Evolutionary conservation across 2,797 vertebrate species (phyloP), one percentile per base, ranked within the genome.

Genomic region (Crenuchus spilurus): DNA sequence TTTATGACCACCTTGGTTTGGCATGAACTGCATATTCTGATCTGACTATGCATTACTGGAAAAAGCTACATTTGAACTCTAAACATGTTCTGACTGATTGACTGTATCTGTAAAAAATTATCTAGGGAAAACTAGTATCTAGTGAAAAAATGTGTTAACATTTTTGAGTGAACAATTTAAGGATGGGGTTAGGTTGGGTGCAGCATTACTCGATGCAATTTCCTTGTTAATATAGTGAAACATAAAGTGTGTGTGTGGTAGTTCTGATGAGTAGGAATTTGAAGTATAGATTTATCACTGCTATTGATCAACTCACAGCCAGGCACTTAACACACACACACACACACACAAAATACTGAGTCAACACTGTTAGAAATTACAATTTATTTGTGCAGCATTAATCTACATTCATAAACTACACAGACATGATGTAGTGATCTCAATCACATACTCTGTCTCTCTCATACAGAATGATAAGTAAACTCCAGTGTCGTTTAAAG

Each of bases 271-370:
- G 66, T 73, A 74, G 58, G 86, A 88, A 89, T 91, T 88, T 88
- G 87, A 76, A 74, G 82, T 74, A 79, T 77, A 90, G 88, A 93
- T 93, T 90, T 91, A 92, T 91, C 87, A 87, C 88, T 80, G 76
- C 78, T 92, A 92, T 92, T 81, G 91, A 92, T 91, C 88, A 86
- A 82, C 73, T 82, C 81, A 79, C 41, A 44, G 85, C 49, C 70
- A 82, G 73, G 78, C 83, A 81, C 84, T 86, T 84, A 83, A 81
- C 83, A 83, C 78, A 65, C 55, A 77, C 62, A 70, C 49, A 61
- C 62, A 75, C 14, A 75, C 46, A 75, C 57, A 79, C 57, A 42
- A 54, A 80, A 51, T 73, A 69, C 80, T 73, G 75, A 83, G 58
- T 77, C 71, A 81, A 80, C 78, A 76, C 80, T 67, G 49, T 77